These are phyloP conservation scores for Antechinus stuartii DNA, from an alignment of 2,113 vertebrate species.

Conservation along the genomic window DNA sequence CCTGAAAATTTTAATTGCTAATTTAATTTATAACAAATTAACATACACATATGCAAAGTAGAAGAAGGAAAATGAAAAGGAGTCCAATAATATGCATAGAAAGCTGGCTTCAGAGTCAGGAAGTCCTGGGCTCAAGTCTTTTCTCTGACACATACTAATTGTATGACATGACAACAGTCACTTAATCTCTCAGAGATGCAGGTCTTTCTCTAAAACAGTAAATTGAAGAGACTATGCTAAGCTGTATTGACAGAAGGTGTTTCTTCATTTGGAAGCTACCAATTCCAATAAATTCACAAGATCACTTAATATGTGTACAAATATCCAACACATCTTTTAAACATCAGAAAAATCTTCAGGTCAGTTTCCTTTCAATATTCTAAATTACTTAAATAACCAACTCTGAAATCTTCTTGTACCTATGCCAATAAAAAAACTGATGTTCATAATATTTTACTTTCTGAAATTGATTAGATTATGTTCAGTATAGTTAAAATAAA, in stretches of 20 bases:
- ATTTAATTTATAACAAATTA: neutral
- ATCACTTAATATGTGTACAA: neutral
- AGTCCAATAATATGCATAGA: neutral
- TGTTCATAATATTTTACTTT: neutral
- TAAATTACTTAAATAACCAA: neutral
- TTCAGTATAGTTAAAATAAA: neutral
- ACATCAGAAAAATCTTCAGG: neutral
- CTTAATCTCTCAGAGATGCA: neutral
- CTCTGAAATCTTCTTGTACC: neutral
- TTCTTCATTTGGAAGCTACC: neutral
- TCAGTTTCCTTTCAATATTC: neutral
- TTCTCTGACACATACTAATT: neutral
- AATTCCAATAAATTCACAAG: neutral
- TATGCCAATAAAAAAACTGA: conserved; percentile 25
- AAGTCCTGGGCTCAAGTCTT: neutral
- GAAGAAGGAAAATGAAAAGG: too few relatives aligned
- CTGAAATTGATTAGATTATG: conserved; percentile 15
- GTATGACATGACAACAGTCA: neutral
- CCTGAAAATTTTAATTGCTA: neutral
- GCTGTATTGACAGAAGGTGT: neutral
- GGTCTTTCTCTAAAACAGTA: neutral
- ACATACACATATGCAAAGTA: too few relatives aligned
- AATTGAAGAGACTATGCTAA: neutral
- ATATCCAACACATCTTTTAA: neutral
- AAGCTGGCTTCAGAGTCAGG: neutral